phyloP scores from a whole-genome alignment of 2,888 invertebrate species.

The Calameuta filiformis region DNA sequence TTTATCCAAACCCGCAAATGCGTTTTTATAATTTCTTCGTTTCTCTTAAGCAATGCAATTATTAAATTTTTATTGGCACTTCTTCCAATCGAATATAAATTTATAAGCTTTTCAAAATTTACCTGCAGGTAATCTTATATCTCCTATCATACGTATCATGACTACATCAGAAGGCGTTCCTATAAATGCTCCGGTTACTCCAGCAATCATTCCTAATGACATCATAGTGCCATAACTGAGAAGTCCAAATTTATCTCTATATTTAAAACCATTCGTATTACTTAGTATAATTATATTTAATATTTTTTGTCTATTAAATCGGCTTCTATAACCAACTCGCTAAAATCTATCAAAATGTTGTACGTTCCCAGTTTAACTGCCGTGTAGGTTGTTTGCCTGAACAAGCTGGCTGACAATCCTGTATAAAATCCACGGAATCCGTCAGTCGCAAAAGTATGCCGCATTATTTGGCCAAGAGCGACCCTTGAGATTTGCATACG shows the following conservation, averaged over 20 bases:
- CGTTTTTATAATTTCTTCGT: constrained; percentile 71
- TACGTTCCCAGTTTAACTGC: constrained; percentile 75
- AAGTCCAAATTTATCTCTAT: constrained; percentile 32
- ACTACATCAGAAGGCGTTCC: constrained; percentile 73
- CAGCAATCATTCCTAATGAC: constrained; percentile 71
- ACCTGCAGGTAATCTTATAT: constrained; percentile 69
- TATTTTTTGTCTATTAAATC: background rate
- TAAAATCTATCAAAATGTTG: constrained; percentile 69
- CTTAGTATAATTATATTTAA: background rate
- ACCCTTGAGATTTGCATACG: constrained; percentile 73
- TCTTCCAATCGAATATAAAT: background rate
- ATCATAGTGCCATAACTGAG: constrained; percentile 38
- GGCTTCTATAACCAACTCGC: constrained; percentile 5
- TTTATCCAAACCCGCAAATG: constrained; percentile 70
- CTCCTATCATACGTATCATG: constrained; percentile 74
- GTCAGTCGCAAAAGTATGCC: constrained; percentile 68
- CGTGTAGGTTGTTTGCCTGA: constrained; percentile 76
- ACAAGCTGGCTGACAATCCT: constrained; percentile 64
- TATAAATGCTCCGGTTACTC: constrained; percentile 72
- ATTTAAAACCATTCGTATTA: background rate
- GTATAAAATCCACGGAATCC: constrained; percentile 71
- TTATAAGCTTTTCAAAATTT: background rate
- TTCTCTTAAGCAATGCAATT: constrained; percentile 56
- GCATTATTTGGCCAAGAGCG: constrained; percentile 50
- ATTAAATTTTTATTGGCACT: background rate